A percentile compares a stretch with the other conserved stretches of the same genome.
These are phyloP conservation scores for Carcinoscorpius rotundicauda DNA, from an alignment of 1,140 invertebrate species.

Conservation along the genomic window DNA sequence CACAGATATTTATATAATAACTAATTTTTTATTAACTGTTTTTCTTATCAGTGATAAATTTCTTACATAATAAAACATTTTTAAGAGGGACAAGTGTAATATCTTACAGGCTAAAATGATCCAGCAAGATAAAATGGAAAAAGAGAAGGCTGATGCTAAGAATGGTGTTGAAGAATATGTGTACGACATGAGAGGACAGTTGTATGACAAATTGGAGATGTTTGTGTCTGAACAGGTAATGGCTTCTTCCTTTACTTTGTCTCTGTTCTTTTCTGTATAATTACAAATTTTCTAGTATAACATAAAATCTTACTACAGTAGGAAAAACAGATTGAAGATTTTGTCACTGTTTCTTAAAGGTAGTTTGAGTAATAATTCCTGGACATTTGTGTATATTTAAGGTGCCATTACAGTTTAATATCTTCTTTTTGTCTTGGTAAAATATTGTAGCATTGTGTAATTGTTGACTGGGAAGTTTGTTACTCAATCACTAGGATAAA, in stretches of 20 bases:
- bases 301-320: not conserved
- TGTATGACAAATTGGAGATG: constrained; percentile 56
- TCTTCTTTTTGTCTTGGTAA: too few relatives aligned
- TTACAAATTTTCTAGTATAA: too few relatives aligned
- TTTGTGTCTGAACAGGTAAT: constrained; percentile 59
- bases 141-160: constrained; percentile 83
- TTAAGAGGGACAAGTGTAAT: not conserved
- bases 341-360: too few relatives aligned
- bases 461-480: not conserved
- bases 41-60: too few relatives aligned
- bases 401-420: too few relatives aligned
- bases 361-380: too few relatives aligned
- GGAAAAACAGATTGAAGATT: constrained; percentile 4
- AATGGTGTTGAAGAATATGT: constrained; percentile 98
- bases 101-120: constrained; percentile 64
- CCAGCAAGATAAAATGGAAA: constrained; percentile 77
- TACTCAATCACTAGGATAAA: constrained; percentile 33
- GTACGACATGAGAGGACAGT: constrained; percentile 81
- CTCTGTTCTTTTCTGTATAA: too few relatives aligned
- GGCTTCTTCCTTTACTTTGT: not conserved
- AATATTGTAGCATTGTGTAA: not conserved
- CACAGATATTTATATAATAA: too few relatives aligned
- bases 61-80: too few relatives aligned
- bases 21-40: too few relatives aligned
- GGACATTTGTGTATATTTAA: too few relatives aligned